Evolutionary conservation across 2,888 invertebrate species (phyloP).

Genomic region (Ellobium chinense): DNA sequence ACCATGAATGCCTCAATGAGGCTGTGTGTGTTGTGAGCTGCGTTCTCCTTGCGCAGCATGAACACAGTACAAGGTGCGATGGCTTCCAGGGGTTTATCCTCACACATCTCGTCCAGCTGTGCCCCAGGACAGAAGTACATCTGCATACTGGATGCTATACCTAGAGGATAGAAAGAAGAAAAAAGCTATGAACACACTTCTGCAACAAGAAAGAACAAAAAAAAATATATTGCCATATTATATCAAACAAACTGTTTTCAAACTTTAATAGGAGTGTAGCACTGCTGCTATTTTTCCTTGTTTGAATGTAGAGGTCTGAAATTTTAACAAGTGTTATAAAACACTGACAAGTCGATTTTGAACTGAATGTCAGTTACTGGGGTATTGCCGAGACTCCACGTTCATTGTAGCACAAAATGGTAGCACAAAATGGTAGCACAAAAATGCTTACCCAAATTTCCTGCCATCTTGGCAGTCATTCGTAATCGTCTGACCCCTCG

Average conservation of each 20-base stretch:
- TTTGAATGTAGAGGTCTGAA: no score
- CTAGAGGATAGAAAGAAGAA: conserved; percentile 47
- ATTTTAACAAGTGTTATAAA: no score
- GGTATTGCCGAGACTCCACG: no score
- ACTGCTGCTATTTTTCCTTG: no score
- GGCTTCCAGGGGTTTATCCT: conserved; percentile 15
- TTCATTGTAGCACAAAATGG: no score
- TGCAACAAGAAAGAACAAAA: neutral
- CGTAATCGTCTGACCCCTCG: conserved; percentile 66
- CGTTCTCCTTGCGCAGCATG: conserved; percentile 73
- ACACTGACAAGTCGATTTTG: no score
- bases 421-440: no score
- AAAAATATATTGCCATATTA: neutral
- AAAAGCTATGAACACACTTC: neutral
- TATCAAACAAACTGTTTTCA: no score
- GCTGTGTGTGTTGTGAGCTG: conserved; percentile 68
- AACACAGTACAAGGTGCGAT: conserved; percentile 66
- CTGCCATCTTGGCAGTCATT: conserved; percentile 65
- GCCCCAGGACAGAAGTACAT: conserved; percentile 62
- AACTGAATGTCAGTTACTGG: no score
- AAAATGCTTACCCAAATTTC: conserved; percentile 65
- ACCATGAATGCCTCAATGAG: conserved; percentile 75
- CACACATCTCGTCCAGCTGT: conserved; percentile 5
- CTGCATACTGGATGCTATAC: conserved; percentile 55
- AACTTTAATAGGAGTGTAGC: no score